These are phyloP conservation scores for Protaetia brevitarsis DNA, from an alignment of 1,140 invertebrate genomes.

Conservation along the genomic window DNA sequence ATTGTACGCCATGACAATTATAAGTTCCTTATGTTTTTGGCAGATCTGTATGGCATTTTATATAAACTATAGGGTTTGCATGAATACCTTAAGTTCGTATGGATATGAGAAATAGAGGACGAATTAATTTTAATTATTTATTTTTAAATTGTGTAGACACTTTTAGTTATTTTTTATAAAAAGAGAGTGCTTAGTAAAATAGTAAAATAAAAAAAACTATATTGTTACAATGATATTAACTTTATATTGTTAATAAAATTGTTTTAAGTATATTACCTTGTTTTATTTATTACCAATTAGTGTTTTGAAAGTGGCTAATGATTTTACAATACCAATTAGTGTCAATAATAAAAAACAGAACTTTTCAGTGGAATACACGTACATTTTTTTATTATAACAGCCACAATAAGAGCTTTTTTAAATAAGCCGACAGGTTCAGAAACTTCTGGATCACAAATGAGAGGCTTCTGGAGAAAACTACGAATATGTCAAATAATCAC, in stretches of 20 bases:
- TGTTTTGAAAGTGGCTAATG: too few relatives aligned
- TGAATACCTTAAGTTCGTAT: too few relatives aligned
- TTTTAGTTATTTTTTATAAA: constrained; percentile 5
- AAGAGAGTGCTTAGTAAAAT: not conserved
- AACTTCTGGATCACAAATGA: too few relatives aligned
- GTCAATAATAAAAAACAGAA: too few relatives aligned
- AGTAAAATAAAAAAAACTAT: not conserved
- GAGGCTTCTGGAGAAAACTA: too few relatives aligned
- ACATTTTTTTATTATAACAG: too few relatives aligned
- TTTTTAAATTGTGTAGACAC: constrained; percentile 4
- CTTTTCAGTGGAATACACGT: too few relatives aligned
- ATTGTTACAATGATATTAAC: constrained; percentile 2
- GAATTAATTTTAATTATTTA: constrained; percentile 16
- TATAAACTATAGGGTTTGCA: not conserved
- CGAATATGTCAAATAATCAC: too few relatives aligned
- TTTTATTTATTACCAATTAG: not conserved
- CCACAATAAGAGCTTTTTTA: too few relatives aligned
- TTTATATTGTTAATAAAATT: constrained; percentile 16
- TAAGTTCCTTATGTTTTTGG: not conserved
- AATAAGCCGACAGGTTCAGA: too few relatives aligned
- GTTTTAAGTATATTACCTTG: not conserved
- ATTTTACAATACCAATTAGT: too few relatives aligned
- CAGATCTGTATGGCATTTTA: constrained; percentile 1
- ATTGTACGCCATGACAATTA: not conserved
- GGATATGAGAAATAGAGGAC: not conserved